A percentile compares a stretch with the other conserved stretches of the same genome.
Evolutionary conservation across 2,797 vertebrate genomes (phyloP).

Genomic region (Rhinatrema bivittatum): DNA sequence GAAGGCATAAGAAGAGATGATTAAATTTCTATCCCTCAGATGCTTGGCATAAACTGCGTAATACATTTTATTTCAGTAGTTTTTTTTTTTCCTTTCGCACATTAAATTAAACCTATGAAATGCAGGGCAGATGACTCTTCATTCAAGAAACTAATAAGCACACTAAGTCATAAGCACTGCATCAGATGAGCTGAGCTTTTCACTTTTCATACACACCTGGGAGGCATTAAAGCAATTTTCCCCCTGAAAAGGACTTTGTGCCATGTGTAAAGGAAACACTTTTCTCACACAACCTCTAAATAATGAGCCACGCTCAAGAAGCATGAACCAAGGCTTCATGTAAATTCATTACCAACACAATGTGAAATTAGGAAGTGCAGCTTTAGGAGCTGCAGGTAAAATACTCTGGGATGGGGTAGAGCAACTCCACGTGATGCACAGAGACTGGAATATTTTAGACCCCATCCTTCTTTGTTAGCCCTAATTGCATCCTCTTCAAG

Average conservation of each 20-base stretch:
- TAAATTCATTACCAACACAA: constrained; percentile 5
- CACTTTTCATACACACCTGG: constrained; percentile 40
- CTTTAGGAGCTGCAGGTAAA: too few relatives aligned
- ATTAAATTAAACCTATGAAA: constrained; percentile 35
- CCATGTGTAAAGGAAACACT: constrained; percentile 26
- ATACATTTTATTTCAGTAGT: constrained; percentile 21
- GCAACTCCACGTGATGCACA: too few relatives aligned
- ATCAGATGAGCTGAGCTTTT: constrained; percentile 24
- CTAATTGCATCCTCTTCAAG: too few relatives aligned
- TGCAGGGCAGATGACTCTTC: constrained; percentile 22
- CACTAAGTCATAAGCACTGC: constrained; percentile 25
- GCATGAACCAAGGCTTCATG: constrained; percentile 17
- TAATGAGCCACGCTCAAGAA: constrained; percentile 36
- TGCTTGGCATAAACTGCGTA: constrained; percentile 20
- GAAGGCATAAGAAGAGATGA: constrained; percentile 24
- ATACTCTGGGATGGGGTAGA: too few relatives aligned
- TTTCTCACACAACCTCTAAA: constrained; percentile 21
- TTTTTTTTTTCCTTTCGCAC: constrained; percentile 23
- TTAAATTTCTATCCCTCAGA: constrained; percentile 21
- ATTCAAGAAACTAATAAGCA: constrained; percentile 31
- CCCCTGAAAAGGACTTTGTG: constrained; percentile 22
- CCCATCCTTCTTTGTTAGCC: too few relatives aligned
- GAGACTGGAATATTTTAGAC: too few relatives aligned
- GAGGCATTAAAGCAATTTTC: constrained; percentile 43
- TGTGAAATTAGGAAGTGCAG: constrained; percentile 11